Base-by-base conservation (phyloP, 2,888 invertebrate species). In the Microctonus aethiopoides region DNA sequence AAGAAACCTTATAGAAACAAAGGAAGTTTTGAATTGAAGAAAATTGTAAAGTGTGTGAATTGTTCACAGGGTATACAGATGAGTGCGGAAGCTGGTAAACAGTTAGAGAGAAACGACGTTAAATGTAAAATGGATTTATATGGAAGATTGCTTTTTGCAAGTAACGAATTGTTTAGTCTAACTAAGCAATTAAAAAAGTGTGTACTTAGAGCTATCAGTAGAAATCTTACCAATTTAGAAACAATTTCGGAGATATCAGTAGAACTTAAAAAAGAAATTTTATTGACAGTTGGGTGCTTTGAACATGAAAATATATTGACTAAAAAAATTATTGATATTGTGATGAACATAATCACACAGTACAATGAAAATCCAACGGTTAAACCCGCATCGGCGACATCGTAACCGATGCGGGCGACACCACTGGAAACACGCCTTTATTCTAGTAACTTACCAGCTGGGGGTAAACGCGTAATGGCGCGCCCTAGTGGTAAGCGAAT, bases 21-120 rank as follows among this genome's bases (percentile, higher is more conserved):
- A 64, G n/a, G 57, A 69, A 7, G 34, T 46, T 32, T 22, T 41
- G 1, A 41, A 24, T 13, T 54, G 2, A 24, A 20, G 11, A 56
- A 56, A n/a, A 56, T 5, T 10, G 2, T 24, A n/a, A 57, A 46
- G 20, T 69, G 64, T 46, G 10, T 39, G 7, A 16, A 68, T 56
- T 68, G 63, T 29, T 56, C 63, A 24, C 11, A 36, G 29, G 16
- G 57, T 11, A 11, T 69, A 16, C 16, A 54, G 3, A 22, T 24
- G 9, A 7, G 32, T 56, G 29, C 24, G 1, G 39, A 16, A 41
- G 59, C 54, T 9, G 57, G 41, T 41, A 22, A 56, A 52, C 5
- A 20, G 20, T 10, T 22, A 20, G 10, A 16, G 16, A 52, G 52
- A 26, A 56, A 29, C 26, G 56, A 56, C 29, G 56, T 29, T 1